Base-by-base conservation (phyloP, 2,113 vertebrate genomes). In the Pygathrix nemaeus region DNA sequence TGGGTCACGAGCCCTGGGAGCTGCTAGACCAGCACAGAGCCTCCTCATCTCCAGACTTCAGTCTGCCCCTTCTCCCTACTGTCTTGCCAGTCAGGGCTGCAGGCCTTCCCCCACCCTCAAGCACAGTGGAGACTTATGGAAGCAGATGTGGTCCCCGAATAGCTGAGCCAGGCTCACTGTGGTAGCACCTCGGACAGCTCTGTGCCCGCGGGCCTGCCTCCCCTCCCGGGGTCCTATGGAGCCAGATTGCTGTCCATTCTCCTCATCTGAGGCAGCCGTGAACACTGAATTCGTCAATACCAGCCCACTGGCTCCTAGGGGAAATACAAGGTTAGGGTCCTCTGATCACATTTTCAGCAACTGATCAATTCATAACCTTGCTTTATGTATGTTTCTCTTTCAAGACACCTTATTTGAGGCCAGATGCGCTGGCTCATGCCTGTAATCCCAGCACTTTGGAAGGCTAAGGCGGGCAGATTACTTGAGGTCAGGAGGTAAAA, bases 171-270 rank as follows among this genome's bases (percentile, higher is more conserved):
- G 45, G 27, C 66, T 50, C 20, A 1, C 13, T 1, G 0, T 8
- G 70, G 20, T 23, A 93, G 82, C 66, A 82, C 93, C 78, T 40
- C 0, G 59, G 92, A 94, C 93, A 94, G 84, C 72, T 83, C 93
- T 6, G 0, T 0, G 2, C 17, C 2, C 0, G 1, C 0, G 1
- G 11, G 11, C 48, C 1, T 0, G 27, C 57, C 64, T 20, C 21
- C n/a, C 66, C 35, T 0, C 38, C 11, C 0, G 14, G 50, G 59
- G 52, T 17, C 82, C 32, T 32, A 0, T 1, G 2, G 20, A 38
- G 5, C 81, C 30, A 84, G 11, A 64, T 5, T 2, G 5, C 6
- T 6, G 23, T 3, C 55, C 2, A 0, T 8, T 40, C 61, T 75
- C 55, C 45, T 52, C 6, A 21, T 10, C 25, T 10, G 0, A 1